Base-by-base conservation (phyloP, 1,140 invertebrate genomes). In the Riptortus pedestris region DNA sequence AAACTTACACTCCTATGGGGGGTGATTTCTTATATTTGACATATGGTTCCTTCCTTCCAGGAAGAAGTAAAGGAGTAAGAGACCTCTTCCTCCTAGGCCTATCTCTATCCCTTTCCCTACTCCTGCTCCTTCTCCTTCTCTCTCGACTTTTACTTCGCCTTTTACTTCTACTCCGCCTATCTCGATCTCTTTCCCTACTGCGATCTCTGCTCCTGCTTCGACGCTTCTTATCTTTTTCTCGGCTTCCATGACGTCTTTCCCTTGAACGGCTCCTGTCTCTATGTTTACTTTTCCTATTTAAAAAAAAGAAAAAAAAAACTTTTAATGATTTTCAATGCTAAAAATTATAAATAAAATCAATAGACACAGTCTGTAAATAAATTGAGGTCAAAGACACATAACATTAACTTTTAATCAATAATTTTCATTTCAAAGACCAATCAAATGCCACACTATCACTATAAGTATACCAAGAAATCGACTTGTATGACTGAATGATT, bases 21-120 rank as follows among this genome's bases (percentile, higher is more conserved):
- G 69, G 76, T 73, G 62, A 75, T 72, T 72, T 78, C 76, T 63
- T 76, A 71, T 71, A 79, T 73, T 67, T 74, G 0, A 71, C 68
- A 60, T 77, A 78, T 12, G 78, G 74, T 31, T 71, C 69, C 33
- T 69, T 69, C 24, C 70, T 20, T 9, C 67, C 73, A 3, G 77
- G 76, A 28, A 79, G 72, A 2, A 75, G 74, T 12, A 79, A 73
- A 0, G 77, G 77, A 2, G 77, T 77, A 4, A 79, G 69, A 0
- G 77, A 79, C 67, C 77, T 73, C 66, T 77, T 79, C 48, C 76
- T 72, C 63, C 74, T 60, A 3, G 66, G 62, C 47, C 62, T 63
- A 28, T 63, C 62, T 18, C 66, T 72, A 69, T 65, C 76, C 72
- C 55, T 73, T 62, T 48, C 27, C 52, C 74, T 74, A 7, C 74